Base-by-base conservation (phyloP, 2,888 invertebrate genomes). In the Caenorhabditis sp. region DNA sequence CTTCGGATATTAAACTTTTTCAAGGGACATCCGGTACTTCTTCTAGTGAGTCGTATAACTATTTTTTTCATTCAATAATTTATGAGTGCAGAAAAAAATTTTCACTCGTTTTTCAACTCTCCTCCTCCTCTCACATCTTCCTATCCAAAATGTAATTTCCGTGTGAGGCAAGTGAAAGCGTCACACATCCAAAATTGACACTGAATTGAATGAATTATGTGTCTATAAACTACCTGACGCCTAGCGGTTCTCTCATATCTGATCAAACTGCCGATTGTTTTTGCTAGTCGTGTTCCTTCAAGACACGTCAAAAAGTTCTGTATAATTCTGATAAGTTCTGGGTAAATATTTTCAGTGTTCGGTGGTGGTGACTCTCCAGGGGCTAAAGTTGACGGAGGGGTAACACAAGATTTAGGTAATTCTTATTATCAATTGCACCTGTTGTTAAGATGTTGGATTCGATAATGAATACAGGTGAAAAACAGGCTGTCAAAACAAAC, bases 1-100 rank as follows among this genome's bases (percentile, higher is more conserved):
- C 73, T 56, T 58, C 76, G 76, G 76, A 76, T 76, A 76, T 76
- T 76, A 76, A 76, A 76, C 76, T 76, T 76, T 74, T 76, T 47
- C 38, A n/a, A 59, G 68, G 12, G 38, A 47, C 76, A 51, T 59
- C 59, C 66, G 58, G 58, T 24, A 51, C 28, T 63, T 26, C n/a
- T 63, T 26, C 16, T 6, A 44, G 47, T n/a, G 19, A 47, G 19
- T n/a, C 10, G 19, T 47, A 47, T 47, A 12, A 28, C 26, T 58
- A 68, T 66, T 56, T 47, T 66, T 66, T 58, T 41, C 28, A 66
- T 68, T 58, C 56, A 76, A 76, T 68, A 68, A 76, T 76, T 76
- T 68, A 76, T 68, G 76, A 76, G 76, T 59, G 76, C 68, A 68
- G 66, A 56, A 47, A 68, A 76, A 66, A 56, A 19, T 26, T 56